Evolutionary conservation across 2,113 vertebrate species (phyloP).

Genomic region (Marmota flaviventris): DNA sequence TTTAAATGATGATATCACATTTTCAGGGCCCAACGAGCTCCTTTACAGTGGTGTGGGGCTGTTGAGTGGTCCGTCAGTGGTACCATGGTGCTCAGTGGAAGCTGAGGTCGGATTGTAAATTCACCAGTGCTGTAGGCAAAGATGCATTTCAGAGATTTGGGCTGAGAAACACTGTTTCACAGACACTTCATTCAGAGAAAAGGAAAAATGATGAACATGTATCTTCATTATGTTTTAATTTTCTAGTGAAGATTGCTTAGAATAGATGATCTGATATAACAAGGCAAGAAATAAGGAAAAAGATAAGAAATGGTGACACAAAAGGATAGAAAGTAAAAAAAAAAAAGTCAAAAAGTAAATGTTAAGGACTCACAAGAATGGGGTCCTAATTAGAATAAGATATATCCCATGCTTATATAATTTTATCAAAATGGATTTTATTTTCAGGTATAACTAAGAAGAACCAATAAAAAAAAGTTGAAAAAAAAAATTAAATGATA

Average conservation of each 20-base stretch:
- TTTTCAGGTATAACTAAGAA: no score
- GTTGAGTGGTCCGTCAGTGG: neutral
- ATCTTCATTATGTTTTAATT: slow-evolving; percentile 29
- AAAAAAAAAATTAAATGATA: neutral
- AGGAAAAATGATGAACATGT: neutral
- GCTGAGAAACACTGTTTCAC: slow-evolving; percentile 12
- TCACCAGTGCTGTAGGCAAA: neutral
- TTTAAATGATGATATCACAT: slow-evolving; percentile 39
- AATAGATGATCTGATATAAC: slow-evolving; percentile 2
- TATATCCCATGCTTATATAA: no score
- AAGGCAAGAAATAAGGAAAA: neutral
- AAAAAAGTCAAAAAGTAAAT: no score
- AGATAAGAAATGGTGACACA: neutral
- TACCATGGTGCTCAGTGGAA: neutral
- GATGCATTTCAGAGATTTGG: slow-evolving; percentile 13
- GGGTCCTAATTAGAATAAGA: no score
- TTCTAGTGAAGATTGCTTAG: slow-evolving; percentile 20
- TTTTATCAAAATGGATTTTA: no score
- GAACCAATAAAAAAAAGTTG: no score
- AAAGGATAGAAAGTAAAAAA: neutral
- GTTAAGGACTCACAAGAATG: no score
- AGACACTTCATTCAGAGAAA: slow-evolving; percentile 12
- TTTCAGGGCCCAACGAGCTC: neutral
- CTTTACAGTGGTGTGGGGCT: neutral
- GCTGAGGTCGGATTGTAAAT: neutral